These are phyloP conservation scores for Corbicula japonica DNA, from an alignment of 2,888 invertebrate genomes.

Conservation along the genomic window DNA sequence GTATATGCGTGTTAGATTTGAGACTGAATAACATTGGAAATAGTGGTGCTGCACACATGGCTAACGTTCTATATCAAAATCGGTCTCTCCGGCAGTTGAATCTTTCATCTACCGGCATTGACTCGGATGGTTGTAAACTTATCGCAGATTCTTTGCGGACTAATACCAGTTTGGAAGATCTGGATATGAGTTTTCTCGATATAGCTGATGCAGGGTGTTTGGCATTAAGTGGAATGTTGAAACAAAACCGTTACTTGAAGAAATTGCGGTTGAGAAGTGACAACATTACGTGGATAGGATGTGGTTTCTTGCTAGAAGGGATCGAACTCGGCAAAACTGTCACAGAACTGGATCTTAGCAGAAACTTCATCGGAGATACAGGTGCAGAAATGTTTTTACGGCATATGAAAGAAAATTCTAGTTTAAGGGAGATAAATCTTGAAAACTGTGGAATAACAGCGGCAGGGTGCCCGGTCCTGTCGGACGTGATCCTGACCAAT, in stretches of 20 bases:
- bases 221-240: slow-evolving; percentile 77
- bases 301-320: slow-evolving; percentile 80
- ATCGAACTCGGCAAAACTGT: slow-evolving; percentile 79
- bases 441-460: slow-evolving; percentile 84
- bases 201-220: slow-evolving; percentile 81
- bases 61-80: slow-evolving; percentile 77
- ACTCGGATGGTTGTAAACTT: slow-evolving; percentile 74
- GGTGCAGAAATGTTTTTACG: slow-evolving; percentile 80
- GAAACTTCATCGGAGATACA: slow-evolving; percentile 82
- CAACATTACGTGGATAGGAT: slow-evolving; percentile 81
- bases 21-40: slow-evolving; percentile 82
- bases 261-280: slow-evolving; percentile 82
- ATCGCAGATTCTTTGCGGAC: slow-evolving; percentile 74
- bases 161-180: slow-evolving; percentile 77
- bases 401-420: slow-evolving; percentile 79
- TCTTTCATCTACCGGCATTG: slow-evolving; percentile 82
- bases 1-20: slow-evolving; percentile 80
- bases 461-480: slow-evolving; percentile 77
- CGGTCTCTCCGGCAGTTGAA: slow-evolving; percentile 78
- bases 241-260: slow-evolving; percentile 76
- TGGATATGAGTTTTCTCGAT: slow-evolving; percentile 85
- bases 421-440: slow-evolving; percentile 80
- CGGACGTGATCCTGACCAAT: slow-evolving; percentile 80
- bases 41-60: slow-evolving; percentile 77
- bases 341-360: slow-evolving; percentile 82